Evolutionary conservation across 2,888 invertebrate species (phyloP).

Genomic region (Ophonus ardosiacus): DNA sequence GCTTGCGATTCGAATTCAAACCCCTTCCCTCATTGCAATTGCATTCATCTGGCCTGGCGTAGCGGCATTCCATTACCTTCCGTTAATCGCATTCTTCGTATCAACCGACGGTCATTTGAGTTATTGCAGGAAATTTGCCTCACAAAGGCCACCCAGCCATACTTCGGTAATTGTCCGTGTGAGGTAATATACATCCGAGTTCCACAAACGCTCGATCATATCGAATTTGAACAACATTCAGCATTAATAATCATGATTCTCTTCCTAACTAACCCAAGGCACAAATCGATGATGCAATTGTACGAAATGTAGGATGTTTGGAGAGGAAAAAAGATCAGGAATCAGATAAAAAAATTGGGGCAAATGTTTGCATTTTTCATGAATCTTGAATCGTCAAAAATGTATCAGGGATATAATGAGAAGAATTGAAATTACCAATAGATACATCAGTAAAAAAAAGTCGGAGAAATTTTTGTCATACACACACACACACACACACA

Average conservation of each 20-base stretch:
- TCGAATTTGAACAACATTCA: slow-evolving; percentile 50
- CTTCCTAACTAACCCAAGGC: slow-evolving; percentile 38
- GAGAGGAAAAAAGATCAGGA: background rate
- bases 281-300: slow-evolving; percentile 31
- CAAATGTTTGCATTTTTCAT: background rate
- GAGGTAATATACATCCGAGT: slow-evolving; percentile 53
- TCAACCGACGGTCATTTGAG: slow-evolving; percentile 59
- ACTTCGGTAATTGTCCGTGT: slow-evolving; percentile 58
- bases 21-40: background rate
- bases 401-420: background rate
- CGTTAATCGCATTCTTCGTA: slow-evolving; percentile 59
- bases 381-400: background rate
- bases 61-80: slow-evolving; percentile 33
- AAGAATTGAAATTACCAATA: too few species aligned
- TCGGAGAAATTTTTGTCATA: too few species aligned
- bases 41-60: background rate
- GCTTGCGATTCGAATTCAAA: background rate
- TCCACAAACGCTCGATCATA: slow-evolving; percentile 32
- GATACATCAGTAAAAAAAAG: too few species aligned
- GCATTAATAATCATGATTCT: slow-evolving; percentile 55
- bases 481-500: too few species aligned
- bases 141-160: slow-evolving; percentile 55
- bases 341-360: background rate
- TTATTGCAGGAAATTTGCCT: slow-evolving; percentile 62
- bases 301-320: background rate